Percentiles rank a stretch among this genome's conserved stretches.
phyloP scores from a whole-genome alignment of 2,113 vertebrate species.

The Crypturellus undulatus region DNA sequence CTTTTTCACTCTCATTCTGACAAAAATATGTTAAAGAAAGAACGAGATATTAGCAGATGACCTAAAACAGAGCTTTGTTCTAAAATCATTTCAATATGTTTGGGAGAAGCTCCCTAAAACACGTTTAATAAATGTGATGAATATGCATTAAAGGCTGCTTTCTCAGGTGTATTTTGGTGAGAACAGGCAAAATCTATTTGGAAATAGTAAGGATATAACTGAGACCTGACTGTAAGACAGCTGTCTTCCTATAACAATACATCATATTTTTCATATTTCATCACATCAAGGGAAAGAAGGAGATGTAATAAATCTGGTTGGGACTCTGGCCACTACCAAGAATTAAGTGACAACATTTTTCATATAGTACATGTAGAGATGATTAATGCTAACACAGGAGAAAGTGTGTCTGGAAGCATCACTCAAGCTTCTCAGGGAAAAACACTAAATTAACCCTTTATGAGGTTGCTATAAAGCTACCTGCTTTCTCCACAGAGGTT shows the following conservation, averaged over 20 bases:
- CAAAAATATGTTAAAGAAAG: accelerated
- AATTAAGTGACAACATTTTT: not conserved
- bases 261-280: not conserved
- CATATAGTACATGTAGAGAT: not conserved
- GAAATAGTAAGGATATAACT: not conserved
- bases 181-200: not conserved
- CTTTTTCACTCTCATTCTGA: slow-evolving; percentile 93
- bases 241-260: not conserved
- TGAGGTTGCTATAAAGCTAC: not conserved
- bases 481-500: not conserved
- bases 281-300: not conserved
- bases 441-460: not conserved
- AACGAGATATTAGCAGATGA: not conserved
- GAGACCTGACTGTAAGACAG: not conserved
- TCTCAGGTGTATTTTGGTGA: not conserved
- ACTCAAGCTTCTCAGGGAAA: not conserved
- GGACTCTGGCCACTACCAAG: not conserved
- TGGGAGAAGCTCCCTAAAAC: not conserved
- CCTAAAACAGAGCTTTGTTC: accelerated
- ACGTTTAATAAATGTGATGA: not conserved
- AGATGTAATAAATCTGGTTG: not conserved
- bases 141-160: not conserved
- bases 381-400: slow-evolving; percentile 12
- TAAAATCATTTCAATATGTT: accelerated
- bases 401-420: not conserved